Conservation (phyloP, 2,888 invertebrate genomes). For the Terebella lapidaria region DNA sequence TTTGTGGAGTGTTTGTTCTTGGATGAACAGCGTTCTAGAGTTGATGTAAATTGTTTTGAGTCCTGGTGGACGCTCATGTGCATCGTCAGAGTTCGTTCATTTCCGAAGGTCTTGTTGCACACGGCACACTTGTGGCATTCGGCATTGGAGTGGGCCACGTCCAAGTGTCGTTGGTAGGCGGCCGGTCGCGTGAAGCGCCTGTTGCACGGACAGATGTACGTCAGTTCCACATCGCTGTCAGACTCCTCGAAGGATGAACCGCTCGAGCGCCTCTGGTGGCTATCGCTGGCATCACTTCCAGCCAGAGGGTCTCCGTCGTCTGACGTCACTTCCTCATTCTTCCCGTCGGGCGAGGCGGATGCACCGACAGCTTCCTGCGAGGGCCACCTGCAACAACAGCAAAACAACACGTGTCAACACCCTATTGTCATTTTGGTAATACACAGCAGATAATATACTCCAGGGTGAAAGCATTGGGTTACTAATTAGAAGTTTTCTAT, state of each 20-base stretch:
- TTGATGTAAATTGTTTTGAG: neutral
- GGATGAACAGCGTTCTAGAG: neutral
- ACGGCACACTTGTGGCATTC: conserved; percentile 17
- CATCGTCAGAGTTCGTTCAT: conserved; percentile 23
- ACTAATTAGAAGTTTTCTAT: neutral
- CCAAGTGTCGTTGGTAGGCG: conserved; percentile 20
- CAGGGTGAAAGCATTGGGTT: neutral
- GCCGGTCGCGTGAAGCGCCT: conserved; percentile 17
- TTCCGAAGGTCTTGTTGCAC: conserved; percentile 25
- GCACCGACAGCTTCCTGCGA: too few species aligned
- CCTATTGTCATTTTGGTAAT: too few species aligned
- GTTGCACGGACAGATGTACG: conserved; percentile 13
- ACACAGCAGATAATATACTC: neutral
- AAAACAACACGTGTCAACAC: too few species aligned
- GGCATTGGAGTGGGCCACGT: conserved; percentile 20
- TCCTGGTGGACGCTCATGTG: conserved; percentile 21
- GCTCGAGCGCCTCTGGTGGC: neutral
- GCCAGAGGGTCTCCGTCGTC: too few species aligned
- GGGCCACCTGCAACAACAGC: neutral
- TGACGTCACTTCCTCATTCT: too few species aligned
- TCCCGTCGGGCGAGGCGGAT: too few species aligned
- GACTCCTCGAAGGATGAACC: neutral
- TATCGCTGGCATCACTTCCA: too few species aligned
- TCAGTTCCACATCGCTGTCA: neutral
- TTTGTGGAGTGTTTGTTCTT: too few species aligned